Conservation (phyloP, 92 coral and sea anemone genomes). For the Isaurus tuberculatus region DNA sequence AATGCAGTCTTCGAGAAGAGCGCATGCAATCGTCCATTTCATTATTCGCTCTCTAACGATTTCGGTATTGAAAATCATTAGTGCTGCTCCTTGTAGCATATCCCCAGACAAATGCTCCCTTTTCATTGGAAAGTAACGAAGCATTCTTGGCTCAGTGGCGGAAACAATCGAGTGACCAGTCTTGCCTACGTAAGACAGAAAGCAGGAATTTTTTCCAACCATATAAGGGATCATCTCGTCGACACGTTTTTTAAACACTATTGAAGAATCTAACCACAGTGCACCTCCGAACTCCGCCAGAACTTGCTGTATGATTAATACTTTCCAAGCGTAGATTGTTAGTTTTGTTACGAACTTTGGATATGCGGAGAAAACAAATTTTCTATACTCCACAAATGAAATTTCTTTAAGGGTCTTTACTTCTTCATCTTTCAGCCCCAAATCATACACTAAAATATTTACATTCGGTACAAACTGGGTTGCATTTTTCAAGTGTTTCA, state of each 20-base stretch:
- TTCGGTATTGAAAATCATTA: slow-evolving; percentile 46
- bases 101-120: background rate
- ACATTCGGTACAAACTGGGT: slow-evolving; percentile 37
- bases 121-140: slow-evolving; percentile 55
- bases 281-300: slow-evolving; percentile 53
- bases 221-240: slow-evolving; percentile 24
- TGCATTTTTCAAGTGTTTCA: slow-evolving; percentile 26
- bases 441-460: slow-evolving; percentile 54
- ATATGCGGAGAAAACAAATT: slow-evolving; percentile 49
- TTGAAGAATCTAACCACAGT: slow-evolving; percentile 58
- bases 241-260: slow-evolving; percentile 12
- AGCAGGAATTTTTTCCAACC: slow-evolving; percentile 22
- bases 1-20: slow-evolving; percentile 47
- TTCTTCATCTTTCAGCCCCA: slow-evolving; percentile 41
- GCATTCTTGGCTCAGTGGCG: slow-evolving; percentile 51
- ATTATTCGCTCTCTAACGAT: slow-evolving; percentile 28
- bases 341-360: slow-evolving; percentile 47
- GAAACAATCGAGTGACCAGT: slow-evolving; percentile 35
- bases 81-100: slow-evolving; percentile 42
- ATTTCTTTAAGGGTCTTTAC: slow-evolving; percentile 5
- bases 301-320: slow-evolving; percentile 43
- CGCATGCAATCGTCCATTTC: slow-evolving; percentile 61
- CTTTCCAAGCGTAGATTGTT: slow-evolving; percentile 57
- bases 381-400: slow-evolving; percentile 46
- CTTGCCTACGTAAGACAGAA: slow-evolving; percentile 21